Evolutionary conservation across 1,140 invertebrate species (phyloP).

Genomic region (Orussus abietinus): DNA sequence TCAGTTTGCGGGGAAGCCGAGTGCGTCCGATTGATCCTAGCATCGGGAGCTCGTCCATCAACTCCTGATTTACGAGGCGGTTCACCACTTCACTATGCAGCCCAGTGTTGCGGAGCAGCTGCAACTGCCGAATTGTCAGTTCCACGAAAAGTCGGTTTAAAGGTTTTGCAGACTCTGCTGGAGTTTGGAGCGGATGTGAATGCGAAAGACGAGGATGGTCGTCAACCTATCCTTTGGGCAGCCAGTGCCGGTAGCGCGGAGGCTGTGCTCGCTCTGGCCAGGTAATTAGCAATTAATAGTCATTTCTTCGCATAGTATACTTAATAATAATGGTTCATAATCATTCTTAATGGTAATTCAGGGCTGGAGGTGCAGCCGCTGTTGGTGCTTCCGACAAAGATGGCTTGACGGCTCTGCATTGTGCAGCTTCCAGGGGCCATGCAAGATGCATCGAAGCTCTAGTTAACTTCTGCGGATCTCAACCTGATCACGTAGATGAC

Average conservation of each 20-base stretch:
- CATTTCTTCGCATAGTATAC: too few relatives aligned
- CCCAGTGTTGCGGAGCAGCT: constrained; percentile 87
- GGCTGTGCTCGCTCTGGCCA: constrained; percentile 80
- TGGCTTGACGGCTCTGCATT: constrained; percentile 86
- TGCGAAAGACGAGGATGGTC: constrained; percentile 83
- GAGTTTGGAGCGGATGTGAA: constrained; percentile 76
- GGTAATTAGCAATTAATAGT: too few relatives aligned
- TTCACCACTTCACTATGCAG: constrained; percentile 94
- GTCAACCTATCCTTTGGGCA: constrained; percentile 94
- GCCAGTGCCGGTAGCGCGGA: constrained; percentile 92
- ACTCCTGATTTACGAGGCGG: constrained; percentile 91
- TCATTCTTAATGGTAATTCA: constrained; percentile 22
- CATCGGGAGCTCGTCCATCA: constrained; percentile 76
- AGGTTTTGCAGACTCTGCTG: constrained; percentile 81
- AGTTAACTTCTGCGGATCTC: constrained; percentile 81
- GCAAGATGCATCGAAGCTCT: constrained; percentile 87
- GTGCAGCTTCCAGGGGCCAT: constrained; percentile 92
- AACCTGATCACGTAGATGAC: constrained; percentile 76
- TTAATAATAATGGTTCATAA: too few relatives aligned
- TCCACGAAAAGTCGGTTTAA: constrained; percentile 62
- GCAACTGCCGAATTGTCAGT: constrained; percentile 61
- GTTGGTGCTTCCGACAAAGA: constrained; percentile 60
- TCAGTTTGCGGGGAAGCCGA: constrained; percentile 87
- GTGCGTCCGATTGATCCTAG: constrained; percentile 77
- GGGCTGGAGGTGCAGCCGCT: constrained; percentile 45